A percentile compares a stretch with the other conserved stretches of the same genome.
Evolutionary conservation across 2,113 vertebrate genomes (phyloP).

Genomic region (Prunella fulvescens): DNA sequence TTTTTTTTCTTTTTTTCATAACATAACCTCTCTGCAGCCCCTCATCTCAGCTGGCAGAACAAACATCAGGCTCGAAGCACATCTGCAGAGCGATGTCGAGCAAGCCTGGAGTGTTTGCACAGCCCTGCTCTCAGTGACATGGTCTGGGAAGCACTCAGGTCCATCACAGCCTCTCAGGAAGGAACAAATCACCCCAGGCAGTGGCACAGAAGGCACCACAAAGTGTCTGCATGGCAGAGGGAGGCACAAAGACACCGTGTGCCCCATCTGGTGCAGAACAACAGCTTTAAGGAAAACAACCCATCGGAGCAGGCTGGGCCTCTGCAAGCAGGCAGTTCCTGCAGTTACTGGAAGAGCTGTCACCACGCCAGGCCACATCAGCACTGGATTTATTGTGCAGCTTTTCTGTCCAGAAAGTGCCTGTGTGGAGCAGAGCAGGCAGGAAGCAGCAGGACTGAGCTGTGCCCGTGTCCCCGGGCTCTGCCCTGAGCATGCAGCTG

Average conservation of each 20-base stretch:
- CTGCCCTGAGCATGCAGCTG: neutral
- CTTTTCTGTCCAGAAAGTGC: neutral
- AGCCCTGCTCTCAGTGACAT: fast-evolving
- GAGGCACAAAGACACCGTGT: neutral
- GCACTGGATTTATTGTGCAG: neutral
- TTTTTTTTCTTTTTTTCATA: neutral
- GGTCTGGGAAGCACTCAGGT: neutral
- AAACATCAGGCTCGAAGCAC: neutral
- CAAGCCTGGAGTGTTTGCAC: neutral
- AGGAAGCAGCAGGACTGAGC: neutral
- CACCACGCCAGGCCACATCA: slow-evolving; percentile 45
- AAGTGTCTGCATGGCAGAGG: neutral
- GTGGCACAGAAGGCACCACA: neutral
- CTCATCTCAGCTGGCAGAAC: slow-evolving; percentile 30
- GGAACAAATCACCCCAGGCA: neutral
- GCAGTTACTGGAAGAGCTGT: slow-evolving; percentile 48
- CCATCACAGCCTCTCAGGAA: neutral
- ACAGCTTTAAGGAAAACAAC: neutral
- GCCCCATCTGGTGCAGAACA: neutral
- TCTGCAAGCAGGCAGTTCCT: neutral
- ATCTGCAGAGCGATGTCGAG: neutral
- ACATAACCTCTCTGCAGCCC: neutral
- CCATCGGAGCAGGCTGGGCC: neutral
- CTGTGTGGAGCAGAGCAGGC: neutral
- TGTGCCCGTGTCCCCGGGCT: neutral